Evolutionary conservation across 2,113 vertebrate genomes (phyloP).

Genomic region (Ameiurus melas): DNA sequence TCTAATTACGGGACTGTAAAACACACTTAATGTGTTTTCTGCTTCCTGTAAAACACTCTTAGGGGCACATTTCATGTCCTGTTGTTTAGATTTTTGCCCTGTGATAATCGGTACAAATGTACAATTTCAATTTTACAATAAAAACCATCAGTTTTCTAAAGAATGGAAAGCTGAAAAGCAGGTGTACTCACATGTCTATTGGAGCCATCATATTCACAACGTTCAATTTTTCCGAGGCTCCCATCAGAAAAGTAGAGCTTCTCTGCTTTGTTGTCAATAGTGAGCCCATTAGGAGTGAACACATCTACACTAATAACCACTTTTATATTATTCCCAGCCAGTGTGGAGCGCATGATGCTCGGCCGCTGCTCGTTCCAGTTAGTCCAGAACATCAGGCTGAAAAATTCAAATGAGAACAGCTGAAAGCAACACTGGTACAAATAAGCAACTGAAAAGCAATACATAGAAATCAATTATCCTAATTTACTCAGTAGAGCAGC

Average conservation of each 20-base stretch:
- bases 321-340: constrained; percentile 87
- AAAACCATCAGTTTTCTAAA: background rate
- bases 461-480: background rate
- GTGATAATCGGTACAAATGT: background rate
- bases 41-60: background rate
- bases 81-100: background rate
- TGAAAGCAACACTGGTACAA: constrained; percentile 10
- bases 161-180: background rate
- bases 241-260: constrained; percentile 98
- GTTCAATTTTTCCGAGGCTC: constrained; percentile 92
- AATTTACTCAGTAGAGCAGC: background rate
- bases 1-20: background rate
- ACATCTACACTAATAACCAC: constrained; percentile 89
- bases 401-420: constrained; percentile 29
- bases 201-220: constrained; percentile 95
- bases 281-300: constrained; percentile 93
- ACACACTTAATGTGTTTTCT: background rate
- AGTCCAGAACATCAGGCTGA: constrained; percentile 98
- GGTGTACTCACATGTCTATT: constrained; percentile 87
- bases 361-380: constrained; percentile 99
- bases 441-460: constrained; percentile 26
- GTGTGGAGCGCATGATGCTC: constrained; percentile 92
- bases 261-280: constrained; percentile 90
- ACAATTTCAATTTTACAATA: background rate
- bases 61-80: background rate